Base-by-base conservation (phyloP, 2,797 vertebrate species). In the Microctenopoma steveboyesi region DNA sequence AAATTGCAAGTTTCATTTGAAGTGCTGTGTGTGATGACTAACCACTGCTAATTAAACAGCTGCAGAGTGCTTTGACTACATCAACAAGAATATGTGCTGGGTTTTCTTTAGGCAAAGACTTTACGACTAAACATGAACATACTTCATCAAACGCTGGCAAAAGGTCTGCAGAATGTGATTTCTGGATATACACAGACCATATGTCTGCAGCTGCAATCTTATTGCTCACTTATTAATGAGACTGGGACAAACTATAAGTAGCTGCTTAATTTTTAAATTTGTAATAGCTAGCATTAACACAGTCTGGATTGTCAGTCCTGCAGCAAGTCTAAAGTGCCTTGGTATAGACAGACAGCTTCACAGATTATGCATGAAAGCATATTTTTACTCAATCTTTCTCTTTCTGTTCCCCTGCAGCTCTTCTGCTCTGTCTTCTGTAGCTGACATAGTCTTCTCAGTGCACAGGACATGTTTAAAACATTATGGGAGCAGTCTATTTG, bases 401-500 rank as follows among this genome's bases (percentile, higher is more conserved):
- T 52, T 27, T 53, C 70, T 50, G 10, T 6, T 62, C 51, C 48
- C 45, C 18, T 28, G 37, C 30, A n/a, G 12, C 40, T 59, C 48
- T 51, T 39, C 28, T 22, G n/a, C 49, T 27, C 30, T 39, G 45
- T 45, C 37, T 43, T 22, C 35, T 30, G 47, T n/a, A 50, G 39
- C 25, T 43, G 42, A 69, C 33, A 27, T 14, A 16, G 48, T 35
- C 50, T 27, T 50, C 22, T 74, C 55, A 40, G 47, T 64, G 61
- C 46, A 27, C 45, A 35, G 15, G 42, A 33, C 55, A 64, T 73
- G 67, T 74, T 79, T 79, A 49, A 85, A 83, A 79, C 61, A 76
- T 75, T 40, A 59, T 27, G 33, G 22, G 46, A 33, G 65, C 3
- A 9, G 10, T 61, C 61, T 35, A 13, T 71, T 60, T 74, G 50